Base-by-base conservation (phyloP, 2,888 invertebrate genomes). In the Lymantria dispar region DNA sequence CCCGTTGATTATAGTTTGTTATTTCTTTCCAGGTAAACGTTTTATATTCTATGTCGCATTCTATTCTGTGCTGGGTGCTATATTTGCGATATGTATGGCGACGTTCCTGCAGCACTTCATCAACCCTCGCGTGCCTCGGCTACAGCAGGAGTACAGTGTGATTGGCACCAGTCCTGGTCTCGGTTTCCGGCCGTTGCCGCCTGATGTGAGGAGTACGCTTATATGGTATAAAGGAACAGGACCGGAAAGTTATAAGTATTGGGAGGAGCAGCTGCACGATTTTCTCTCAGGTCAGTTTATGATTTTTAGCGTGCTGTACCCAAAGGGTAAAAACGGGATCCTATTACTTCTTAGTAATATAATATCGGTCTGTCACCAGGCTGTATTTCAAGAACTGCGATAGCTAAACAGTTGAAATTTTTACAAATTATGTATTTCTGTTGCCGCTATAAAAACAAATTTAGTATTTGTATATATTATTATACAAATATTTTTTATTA, bases 141-240 rank as follows among this genome's bases (percentile, higher is more conserved):
- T 97, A 94, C 96, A 95, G 78, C 93, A 96, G 62, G 95, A 96
- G 37, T 89, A 94, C 58, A 96, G 98, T 10, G 91, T 98, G 48
- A 98, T 98, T 64, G 98, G 98, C 65, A 95, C 95, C 61, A 98
- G 98, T 91, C 99, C 99, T 53, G 99, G 98, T 52, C 92, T 99
- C 50, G 99, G 99, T 48, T 99, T 98, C 88, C 93, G 99, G 64
- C 99, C 99, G 8, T 94, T 97, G 92, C 98, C 99, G 12, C 94
- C 94, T 5, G 97, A 98, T 78, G 96, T 97, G 8, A 95, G 98
- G 70, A 98, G 98, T 78, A 98, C 99, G 8, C 93, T 99, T 54
- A 98, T 99, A 74, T 97, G 97, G 95, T 98, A 98, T 87, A 96
- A 96, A 78, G 96, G 96, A 22, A 95, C 96, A 0, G 94, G 95